Evolutionary conservation across 1,140 invertebrate genomes (phyloP).

Genomic region (Drosophila chauvacae): DNA sequence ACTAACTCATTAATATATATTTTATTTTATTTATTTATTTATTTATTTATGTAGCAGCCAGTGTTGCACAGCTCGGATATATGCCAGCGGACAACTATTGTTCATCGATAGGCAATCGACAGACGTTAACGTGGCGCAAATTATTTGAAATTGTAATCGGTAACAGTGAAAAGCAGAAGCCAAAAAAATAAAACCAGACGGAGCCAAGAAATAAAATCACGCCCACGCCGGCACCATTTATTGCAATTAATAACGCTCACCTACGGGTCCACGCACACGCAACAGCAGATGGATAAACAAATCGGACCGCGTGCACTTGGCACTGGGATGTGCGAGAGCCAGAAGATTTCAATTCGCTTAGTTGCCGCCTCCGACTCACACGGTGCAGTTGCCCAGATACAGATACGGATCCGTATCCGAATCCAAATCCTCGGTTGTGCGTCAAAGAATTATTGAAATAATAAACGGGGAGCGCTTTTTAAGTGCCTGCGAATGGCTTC

Average conservation of each 20-base stretch:
- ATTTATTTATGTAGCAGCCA: neutral
- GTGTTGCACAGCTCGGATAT: slow-evolving; percentile 3
- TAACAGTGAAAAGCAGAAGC: neutral
- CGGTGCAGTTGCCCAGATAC: slow-evolving; percentile 55
- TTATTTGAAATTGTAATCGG: slow-evolving; percentile 11
- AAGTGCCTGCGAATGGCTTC: slow-evolving; percentile 65
- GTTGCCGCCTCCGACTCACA: slow-evolving; percentile 47
- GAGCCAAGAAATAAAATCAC: slow-evolving; percentile 22
- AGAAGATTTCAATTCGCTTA: slow-evolving; percentile 42
- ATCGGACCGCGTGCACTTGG: slow-evolving; percentile 54
- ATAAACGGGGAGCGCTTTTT: slow-evolving; percentile 73
- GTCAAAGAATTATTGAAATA: slow-evolving; percentile 81
- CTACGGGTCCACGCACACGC: slow-evolving; percentile 29
- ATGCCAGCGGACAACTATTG: neutral
- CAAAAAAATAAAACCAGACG: neutral
- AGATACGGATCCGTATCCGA: slow-evolving; percentile 4
- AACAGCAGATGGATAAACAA: slow-evolving; percentile 64
- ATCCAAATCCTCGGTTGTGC: slow-evolving; percentile 34
- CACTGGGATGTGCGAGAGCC: slow-evolving; percentile 18
- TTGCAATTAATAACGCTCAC: slow-evolving; percentile 68
- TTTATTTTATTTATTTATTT: neutral
- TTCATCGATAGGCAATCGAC: neutral
- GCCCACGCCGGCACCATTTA: slow-evolving; percentile 49
- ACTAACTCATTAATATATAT: neutral
- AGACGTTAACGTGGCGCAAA: neutral